Evolutionary conservation across 2,113 vertebrate species (phyloP).

Genomic region (Dipodomys spectabilis): DNA sequence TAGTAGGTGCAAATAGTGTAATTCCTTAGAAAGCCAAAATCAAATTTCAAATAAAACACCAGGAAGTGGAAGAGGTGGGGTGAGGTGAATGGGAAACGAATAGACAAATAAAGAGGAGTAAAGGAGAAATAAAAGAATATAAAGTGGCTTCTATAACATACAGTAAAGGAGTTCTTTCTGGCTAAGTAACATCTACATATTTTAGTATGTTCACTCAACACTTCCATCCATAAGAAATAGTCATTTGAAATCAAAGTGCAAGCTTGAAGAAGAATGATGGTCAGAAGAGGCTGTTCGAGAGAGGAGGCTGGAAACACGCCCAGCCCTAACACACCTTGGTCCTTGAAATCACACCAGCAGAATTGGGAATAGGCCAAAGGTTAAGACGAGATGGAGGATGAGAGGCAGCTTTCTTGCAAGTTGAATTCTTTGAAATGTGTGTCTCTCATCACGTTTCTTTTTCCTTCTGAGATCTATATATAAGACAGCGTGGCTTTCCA

Average conservation of each 20-base stretch:
- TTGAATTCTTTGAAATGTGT: background rate
- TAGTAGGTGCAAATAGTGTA: no score
- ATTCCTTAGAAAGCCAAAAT: no score
- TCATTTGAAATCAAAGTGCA: background rate
- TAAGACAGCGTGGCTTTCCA: background rate
- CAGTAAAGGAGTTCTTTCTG: background rate
- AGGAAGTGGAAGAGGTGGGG: no score
- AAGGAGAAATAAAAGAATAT: background rate
- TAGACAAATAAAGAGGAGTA: no score
- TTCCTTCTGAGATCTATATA: background rate
- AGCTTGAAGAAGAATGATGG: background rate
- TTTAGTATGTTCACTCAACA: no score
- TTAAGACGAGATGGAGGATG: background rate
- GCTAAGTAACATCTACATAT: background rate
- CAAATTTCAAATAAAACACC: no score
- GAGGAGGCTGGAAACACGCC: background rate
- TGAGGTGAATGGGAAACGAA: no score
- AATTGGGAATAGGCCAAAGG: background rate
- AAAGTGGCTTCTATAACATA: background rate
- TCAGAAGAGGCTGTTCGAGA: background rate
- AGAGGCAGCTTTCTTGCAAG: background rate
- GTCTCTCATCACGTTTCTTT: background rate
- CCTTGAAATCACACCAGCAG: background rate
- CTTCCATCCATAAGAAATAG: background rate
- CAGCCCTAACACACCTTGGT: background rate